These are phyloP conservation scores for Sarcophaga bullata DNA, from an alignment of 1,140 invertebrate genomes.

Conservation along the genomic window DNA sequence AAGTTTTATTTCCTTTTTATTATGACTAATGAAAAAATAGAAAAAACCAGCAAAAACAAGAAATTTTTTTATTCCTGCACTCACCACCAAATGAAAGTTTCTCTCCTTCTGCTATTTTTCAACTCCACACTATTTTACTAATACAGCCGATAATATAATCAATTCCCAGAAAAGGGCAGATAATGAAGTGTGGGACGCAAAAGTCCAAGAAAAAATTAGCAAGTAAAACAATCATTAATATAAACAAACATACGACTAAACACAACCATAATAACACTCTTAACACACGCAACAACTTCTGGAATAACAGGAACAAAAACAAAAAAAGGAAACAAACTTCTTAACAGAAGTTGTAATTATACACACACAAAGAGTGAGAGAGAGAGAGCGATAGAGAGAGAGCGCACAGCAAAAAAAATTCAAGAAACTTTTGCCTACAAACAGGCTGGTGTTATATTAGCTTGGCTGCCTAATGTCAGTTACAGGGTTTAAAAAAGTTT, in stretches of 20 bases:
- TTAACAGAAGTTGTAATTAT: constrained; percentile 1
- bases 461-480: too few species aligned
- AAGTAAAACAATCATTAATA: constrained; percentile 21
- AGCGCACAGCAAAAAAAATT: neutral
- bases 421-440: neutral
- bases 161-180: neutral
- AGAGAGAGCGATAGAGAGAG: neutral
- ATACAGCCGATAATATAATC: neutral
- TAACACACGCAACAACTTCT: constrained; percentile 18
- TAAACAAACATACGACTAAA: constrained; percentile 16
- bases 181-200: too few species aligned
- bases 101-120: too few species aligned
- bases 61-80: neutral
- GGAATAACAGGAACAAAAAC: neutral
- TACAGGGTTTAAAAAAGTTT: too few species aligned
- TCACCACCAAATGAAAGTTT: neutral
- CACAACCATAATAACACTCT: neutral
- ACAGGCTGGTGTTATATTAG: too few species aligned
- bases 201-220: neutral
- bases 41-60: neutral
- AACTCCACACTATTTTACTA: too few species aligned
- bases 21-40: constrained; percentile 20
- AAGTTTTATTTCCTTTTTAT: constrained; percentile 20
- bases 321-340: neutral
- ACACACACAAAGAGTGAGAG: neutral